Base-by-base conservation (phyloP, 2,888 invertebrate species). In the Escarpia spicata region DNA sequence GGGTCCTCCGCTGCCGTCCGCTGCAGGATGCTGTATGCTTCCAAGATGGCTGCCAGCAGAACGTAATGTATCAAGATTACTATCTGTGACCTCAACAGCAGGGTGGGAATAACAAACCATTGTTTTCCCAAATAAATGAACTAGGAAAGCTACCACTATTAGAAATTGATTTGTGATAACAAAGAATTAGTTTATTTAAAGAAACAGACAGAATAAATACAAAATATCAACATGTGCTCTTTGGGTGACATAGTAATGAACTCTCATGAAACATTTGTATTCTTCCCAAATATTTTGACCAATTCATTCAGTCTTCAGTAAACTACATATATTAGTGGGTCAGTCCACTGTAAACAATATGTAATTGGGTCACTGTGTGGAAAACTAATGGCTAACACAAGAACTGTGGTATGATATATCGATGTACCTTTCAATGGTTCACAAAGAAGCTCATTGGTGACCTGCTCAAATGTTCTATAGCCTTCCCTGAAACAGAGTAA, bases 341-440 rank as follows among this genome's bases (percentile, higher is more conserved):
- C 26, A 75, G 75, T 75, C 19, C 19, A n/a, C 19, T 19, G 2
- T 26, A 75, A 75, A 75, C n/a, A 19, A 26, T 15, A 75, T 26
- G 19, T 26, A 75, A 1, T n/a, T n/a, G 0, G 26, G 75, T 75
- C 75, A 75, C 19, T 75, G n/a, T 75, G 75, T n/a, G 19, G 6
- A 26, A 15, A 75, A 26, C 19, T 75, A 75, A 15, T 75, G 75
- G n/a, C 75, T 75, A n/a, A 75, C 26, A 26, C n/a, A n/a, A 75
- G 75, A 26, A 26, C 4, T 37, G 37, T 90, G 12, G 19, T 60
- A 92, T 90, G 19, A 90, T 15, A 91, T 90, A 43, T 44, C 31
- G 26, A 6, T 45, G 93, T 94, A 96, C 96, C 94, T 95, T 94
- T 94, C 37, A 95, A 91, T 37, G 96, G 96, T 93, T 94, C 94